Conservation (phyloP, 1,140 invertebrate genomes). For the Steinernema khuongi region DNA sequence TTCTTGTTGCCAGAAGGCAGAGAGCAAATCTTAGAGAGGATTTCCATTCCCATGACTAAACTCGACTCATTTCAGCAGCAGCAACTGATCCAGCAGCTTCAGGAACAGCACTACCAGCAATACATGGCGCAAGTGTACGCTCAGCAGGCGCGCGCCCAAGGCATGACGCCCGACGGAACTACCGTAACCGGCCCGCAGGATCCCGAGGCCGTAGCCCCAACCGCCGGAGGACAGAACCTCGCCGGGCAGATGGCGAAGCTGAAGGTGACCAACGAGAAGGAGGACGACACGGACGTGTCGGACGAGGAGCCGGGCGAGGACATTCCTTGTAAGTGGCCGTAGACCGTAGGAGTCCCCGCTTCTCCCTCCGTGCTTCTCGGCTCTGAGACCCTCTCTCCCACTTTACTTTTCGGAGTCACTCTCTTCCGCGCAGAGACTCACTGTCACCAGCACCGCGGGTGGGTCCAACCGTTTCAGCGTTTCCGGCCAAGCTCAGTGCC, state of each 20-base stretch:
- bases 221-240: not conserved
- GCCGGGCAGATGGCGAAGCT: not conserved
- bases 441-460: not conserved
- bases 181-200: not conserved
- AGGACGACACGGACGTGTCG: conserved; percentile 39
- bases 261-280: conserved; percentile 29
- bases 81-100: conserved; percentile 37
- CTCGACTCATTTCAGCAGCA: conserved; percentile 26
- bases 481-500: not conserved
- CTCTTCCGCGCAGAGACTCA: not conserved
- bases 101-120: conserved; percentile 43
- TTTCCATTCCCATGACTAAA: no score
- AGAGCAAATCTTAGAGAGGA: no score
- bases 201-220: not conserved
- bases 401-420: not conserved
- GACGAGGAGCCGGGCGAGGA: conserved; percentile 42
- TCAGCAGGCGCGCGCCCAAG: conserved; percentile 27
- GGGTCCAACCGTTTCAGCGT: not conserved
- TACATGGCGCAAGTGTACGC: conserved; percentile 42
- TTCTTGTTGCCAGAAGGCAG: no score
- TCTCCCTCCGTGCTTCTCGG: not conserved
- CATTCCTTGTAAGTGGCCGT: conserved; percentile 34
- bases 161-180: conserved; percentile 9
- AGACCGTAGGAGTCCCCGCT: not conserved
- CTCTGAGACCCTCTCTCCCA: not conserved